Conservation (phyloP, 2,113 vertebrate genomes). For the Ciconia maguari region DNA sequence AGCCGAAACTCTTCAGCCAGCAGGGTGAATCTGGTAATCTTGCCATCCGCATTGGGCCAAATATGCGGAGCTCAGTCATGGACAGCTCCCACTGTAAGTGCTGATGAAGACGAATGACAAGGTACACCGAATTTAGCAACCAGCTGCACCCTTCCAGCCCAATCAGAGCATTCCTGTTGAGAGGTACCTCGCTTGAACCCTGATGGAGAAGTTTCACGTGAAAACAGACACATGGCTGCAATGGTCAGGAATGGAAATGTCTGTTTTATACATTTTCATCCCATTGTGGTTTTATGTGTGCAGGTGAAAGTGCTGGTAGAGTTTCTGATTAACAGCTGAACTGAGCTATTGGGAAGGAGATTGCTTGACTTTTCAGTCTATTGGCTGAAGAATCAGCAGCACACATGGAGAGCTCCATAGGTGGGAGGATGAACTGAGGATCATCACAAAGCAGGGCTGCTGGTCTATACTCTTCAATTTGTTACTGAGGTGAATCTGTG, state of each 20-base stretch:
- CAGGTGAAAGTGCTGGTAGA: slow-evolving; percentile 80
- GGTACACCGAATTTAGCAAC: not conserved
- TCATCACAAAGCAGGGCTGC: not conserved
- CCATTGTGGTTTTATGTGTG: not conserved
- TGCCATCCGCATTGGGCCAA: slow-evolving; percentile 78
- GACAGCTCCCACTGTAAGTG: slow-evolving; percentile 64
- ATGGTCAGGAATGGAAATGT: not conserved
- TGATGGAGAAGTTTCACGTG: not conserved
- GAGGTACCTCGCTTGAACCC: not conserved
- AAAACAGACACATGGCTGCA: not conserved
- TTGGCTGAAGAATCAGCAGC: slow-evolving; percentile 67
- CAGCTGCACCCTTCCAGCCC: fast-evolving
- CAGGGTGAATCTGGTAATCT: slow-evolving; percentile 83
- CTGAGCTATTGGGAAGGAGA: slow-evolving; percentile 78
- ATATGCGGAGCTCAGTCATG: slow-evolving; percentile 66
- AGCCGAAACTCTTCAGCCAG: slow-evolving; percentile 69
- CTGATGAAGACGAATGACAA: slow-evolving; percentile 66
- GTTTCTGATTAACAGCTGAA: slow-evolving; percentile 83
- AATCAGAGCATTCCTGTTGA: not conserved
- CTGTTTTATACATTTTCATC: not conserved
- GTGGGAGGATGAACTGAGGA: not conserved
- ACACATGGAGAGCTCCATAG: slow-evolving; percentile 50
- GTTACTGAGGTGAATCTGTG: not conserved
- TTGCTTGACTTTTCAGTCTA: slow-evolving; percentile 65
- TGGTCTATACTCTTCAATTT: not conserved